Percentiles rank a stretch among this genome's conserved stretches.
Conservation (phyloP, 2,888 invertebrate genomes). For the Xestia ashworthii region DNA sequence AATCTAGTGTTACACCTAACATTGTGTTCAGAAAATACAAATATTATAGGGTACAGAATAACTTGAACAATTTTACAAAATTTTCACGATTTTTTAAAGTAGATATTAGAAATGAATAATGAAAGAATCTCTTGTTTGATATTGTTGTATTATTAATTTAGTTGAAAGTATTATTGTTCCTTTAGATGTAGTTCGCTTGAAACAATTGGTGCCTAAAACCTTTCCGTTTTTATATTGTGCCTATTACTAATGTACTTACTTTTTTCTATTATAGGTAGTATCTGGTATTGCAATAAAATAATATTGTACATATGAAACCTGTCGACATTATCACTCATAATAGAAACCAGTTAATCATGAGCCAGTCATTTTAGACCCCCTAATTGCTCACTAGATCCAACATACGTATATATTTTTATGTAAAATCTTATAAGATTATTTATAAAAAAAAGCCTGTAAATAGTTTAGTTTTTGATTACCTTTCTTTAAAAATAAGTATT, state of each 20-base stretch:
- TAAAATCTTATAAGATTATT: constrained; percentile 12
- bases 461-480: constrained; percentile 3
- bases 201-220: constrained; percentile 84
- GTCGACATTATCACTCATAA: constrained; percentile 24
- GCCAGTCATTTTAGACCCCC: constrained; percentile 36
- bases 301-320: constrained; percentile 71
- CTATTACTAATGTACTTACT: constrained; percentile 55
- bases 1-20: constrained; percentile 23
- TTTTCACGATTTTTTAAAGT: constrained; percentile 65
- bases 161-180: constrained; percentile 59
- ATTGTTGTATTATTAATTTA: constrained; percentile 65
- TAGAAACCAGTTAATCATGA: constrained; percentile 36
- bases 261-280: constrained; percentile 58
- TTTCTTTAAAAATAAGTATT: background rate
- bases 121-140: constrained; percentile 66
- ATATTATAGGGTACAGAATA: constrained; percentile 70
- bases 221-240: constrained; percentile 69
- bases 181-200: constrained; percentile 82
- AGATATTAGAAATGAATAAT: constrained; percentile 58
- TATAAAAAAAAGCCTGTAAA: constrained; percentile 31
- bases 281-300: constrained; percentile 64
- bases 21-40: constrained; percentile 41
- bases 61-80: constrained; percentile 50
- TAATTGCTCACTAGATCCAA: constrained; percentile 21
- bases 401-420: constrained; percentile 20